Conservation (phyloP, 2,113 vertebrate species). For the Thunnus thynnus region DNA sequence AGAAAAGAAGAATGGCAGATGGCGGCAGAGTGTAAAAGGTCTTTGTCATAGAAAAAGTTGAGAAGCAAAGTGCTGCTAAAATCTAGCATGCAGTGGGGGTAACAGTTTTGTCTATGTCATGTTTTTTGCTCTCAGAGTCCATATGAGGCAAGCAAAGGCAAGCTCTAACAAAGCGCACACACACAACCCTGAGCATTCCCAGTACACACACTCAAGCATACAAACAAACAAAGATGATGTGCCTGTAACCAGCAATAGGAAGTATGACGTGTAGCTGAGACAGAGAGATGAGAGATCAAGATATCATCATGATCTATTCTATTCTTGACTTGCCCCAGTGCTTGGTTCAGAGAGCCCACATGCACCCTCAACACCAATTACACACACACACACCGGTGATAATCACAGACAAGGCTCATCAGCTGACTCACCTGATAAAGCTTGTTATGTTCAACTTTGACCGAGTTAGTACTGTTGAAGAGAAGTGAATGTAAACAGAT, state of each 20-base stretch:
- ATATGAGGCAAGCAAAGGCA: constrained; percentile 33
- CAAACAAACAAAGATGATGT: constrained; percentile 24
- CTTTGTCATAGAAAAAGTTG: neutral
- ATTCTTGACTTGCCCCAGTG: constrained; percentile 7
- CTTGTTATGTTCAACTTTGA: constrained; percentile 21
- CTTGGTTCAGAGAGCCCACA: constrained; percentile 13
- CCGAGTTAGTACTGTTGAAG: neutral
- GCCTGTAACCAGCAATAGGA: constrained; percentile 17
- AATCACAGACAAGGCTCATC: constrained; percentile 10
- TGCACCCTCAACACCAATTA: neutral
- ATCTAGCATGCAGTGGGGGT: neutral
- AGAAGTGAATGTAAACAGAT: neutral
- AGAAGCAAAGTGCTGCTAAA: neutral
- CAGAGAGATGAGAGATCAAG: constrained; percentile 61
- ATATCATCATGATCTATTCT: constrained; percentile 60
- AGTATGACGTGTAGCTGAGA: constrained; percentile 34
- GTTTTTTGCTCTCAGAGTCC: constrained; percentile 1
- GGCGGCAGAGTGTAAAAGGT: neutral
- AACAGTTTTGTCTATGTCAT: neutral
- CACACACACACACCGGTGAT: constrained; percentile 3
- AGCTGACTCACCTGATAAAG: constrained; percentile 43
- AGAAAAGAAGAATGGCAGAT: neutral
- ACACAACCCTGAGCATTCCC: constrained; percentile 4
- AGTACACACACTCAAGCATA: constrained; percentile 8
- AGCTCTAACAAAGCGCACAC: constrained; percentile 19